These are phyloP conservation scores for Cotesia chilonis DNA, from an alignment of 1,140 invertebrate genomes.

Conservation along the genomic window DNA sequence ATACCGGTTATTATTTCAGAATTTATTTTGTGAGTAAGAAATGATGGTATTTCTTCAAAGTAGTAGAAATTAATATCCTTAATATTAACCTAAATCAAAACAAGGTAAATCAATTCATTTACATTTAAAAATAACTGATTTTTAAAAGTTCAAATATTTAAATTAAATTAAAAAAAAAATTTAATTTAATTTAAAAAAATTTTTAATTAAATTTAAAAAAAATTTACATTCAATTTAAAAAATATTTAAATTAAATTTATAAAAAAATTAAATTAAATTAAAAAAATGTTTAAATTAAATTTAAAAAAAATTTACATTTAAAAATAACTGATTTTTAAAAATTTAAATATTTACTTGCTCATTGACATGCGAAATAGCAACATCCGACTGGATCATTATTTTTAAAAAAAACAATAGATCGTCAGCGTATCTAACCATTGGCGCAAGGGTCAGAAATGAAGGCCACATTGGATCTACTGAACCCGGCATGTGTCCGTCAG, in stretches of 20 bases:
- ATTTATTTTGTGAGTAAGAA: constrained; percentile 71
- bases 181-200: constrained; percentile 30
- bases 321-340: neutral
- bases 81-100: constrained; percentile 70
- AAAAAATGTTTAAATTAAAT: too few species aligned
- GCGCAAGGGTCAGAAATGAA: constrained; percentile 76
- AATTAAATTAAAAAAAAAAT: too few species aligned
- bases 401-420: constrained; percentile 81
- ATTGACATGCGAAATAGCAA: constrained; percentile 70
- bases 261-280: constrained; percentile 3
- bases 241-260: constrained; percentile 28
- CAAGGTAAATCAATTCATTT: neutral
- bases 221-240: constrained; percentile 7
- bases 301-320: too few species aligned
- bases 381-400: constrained; percentile 70
- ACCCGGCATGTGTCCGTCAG: constrained; percentile 64
- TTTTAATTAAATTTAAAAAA: constrained; percentile 17
- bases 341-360: constrained; percentile 64
- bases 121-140: neutral
- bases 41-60: constrained; percentile 75
- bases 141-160: constrained; percentile 46
- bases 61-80: constrained; percentile 79
- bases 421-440: constrained; percentile 83
- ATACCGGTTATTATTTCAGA: constrained; percentile 75
- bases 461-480: constrained; percentile 68